Evolutionary conservation across 2,113 vertebrate species (phyloP), one percentile per base, ranked within the genome.

Genomic region (Chloroceryle aenea): DNA sequence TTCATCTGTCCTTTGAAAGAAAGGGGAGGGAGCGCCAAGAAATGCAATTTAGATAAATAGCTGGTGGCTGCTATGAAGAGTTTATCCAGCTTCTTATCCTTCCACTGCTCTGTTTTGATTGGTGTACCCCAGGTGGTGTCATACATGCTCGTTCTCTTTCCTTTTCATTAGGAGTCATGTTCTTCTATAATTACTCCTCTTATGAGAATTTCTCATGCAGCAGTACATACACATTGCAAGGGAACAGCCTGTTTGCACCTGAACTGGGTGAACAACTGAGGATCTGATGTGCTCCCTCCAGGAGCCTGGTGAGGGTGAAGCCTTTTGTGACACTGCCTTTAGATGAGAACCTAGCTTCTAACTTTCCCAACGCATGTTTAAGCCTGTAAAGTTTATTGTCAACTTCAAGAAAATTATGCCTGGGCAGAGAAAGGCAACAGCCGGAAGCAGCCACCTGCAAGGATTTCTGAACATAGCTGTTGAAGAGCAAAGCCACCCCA

Each of bases 391-490:
- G 48, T 99, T 97, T 26, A 97, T 90, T 98, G 97, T 97, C 45
- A 98, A 53, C 93, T 93, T 95, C 86, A 98, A 91, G 78, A 97
- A 97, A 53, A 97, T 97, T 32, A 97, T 84, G 67, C 96, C 97
- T 96, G 91, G 21, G 55, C 43, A 82, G 16, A 55, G 56, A 55
- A 68, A 69, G 74, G 55, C 84, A 84, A 55, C 30, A 77, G 55
- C n/a, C n/a, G 43, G 48, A 9, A n/a, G 2, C 48, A 77, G 55
- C n/a, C 36, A 56, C 48, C 17, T 64, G 63, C 4, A 3, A 85
- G 62, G 53, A 21, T 38, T 14, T 61, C 34, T 83, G 43, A 75
- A 52, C 47, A 5, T 2, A 63, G 76, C 23, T 56, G 14, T 12
- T 30, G 80, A 34, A 52, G 34, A 19, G 19, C 2, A 1, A 56